These are phyloP conservation scores for Linnaemya tessellans DNA, from an alignment of 2,888 invertebrate genomes.

Conservation along the genomic window DNA sequence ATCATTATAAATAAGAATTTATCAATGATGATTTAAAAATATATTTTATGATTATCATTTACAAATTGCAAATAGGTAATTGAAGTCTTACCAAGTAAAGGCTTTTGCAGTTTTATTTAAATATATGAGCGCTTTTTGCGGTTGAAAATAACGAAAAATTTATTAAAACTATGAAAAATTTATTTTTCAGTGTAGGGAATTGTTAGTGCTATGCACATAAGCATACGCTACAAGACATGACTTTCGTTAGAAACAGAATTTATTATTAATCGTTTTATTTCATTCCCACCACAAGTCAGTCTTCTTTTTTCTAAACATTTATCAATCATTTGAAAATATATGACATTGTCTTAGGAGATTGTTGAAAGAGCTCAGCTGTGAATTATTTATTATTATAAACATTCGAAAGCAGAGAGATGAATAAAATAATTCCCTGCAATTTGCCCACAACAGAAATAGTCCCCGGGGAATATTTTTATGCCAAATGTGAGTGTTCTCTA, in stretches of 20 bases:
- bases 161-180: too few relatives aligned
- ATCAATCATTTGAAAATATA: conserved; percentile 5
- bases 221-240: too few relatives aligned
- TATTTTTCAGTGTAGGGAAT: too few relatives aligned
- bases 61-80: too few relatives aligned
- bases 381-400: not conserved
- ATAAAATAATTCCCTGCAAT: not conserved
- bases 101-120: too few relatives aligned
- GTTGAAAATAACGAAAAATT: too few relatives aligned
- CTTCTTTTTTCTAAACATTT: not conserved
- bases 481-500: not conserved
- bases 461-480: not conserved
- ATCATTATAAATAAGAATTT: too few relatives aligned
- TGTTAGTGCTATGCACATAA: too few relatives aligned
- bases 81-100: too few relatives aligned
- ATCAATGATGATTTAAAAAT: too few relatives aligned
- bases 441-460: not conserved
- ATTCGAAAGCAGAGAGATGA: not conserved
- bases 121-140: too few relatives aligned
- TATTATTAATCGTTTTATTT: not conserved
- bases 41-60: too few relatives aligned
- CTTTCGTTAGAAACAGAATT: not conserved
- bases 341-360: not conserved
- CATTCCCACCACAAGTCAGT: not conserved
- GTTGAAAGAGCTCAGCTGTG: not conserved